phyloP scores from a whole-genome alignment of 2,888 invertebrate genomes.

The Epinotia demarniana region DNA sequence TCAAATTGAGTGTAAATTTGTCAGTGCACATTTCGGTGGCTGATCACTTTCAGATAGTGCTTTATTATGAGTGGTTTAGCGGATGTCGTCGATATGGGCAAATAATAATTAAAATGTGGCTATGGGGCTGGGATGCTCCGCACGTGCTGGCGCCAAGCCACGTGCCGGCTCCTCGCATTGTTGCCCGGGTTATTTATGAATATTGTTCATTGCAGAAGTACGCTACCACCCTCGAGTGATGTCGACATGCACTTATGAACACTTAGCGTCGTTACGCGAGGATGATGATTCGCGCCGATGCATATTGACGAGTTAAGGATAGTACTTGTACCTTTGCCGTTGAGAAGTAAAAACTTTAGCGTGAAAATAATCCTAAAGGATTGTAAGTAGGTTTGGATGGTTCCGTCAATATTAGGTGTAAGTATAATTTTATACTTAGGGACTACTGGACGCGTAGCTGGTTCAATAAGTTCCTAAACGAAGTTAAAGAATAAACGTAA shows the following conservation, averaged over 20 bases:
- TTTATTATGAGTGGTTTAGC: slow-evolving; percentile 37
- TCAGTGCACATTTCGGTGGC: background rate
- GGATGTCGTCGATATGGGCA: slow-evolving; percentile 63
- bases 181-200: slow-evolving; percentile 80
- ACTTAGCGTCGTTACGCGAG: slow-evolving; percentile 53
- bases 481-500: too few species aligned
- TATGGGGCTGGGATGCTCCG: slow-evolving; percentile 51
- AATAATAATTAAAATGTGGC: slow-evolving; percentile 74
- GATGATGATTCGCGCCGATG: slow-evolving; percentile 2
- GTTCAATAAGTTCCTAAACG: too few species aligned
- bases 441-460: too few species aligned
- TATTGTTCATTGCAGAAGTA: slow-evolving; percentile 71
- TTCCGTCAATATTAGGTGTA: too few species aligned
- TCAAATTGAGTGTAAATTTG: background rate
- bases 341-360: background rate
- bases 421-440: too few species aligned
- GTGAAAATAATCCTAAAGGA: too few species aligned
- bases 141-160: slow-evolving; percentile 61
- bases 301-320: background rate
- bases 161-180: slow-evolving; percentile 64
- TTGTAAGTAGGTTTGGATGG: too few species aligned
- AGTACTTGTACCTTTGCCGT: background rate
- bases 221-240: slow-evolving; percentile 60
- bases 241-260: slow-evolving; percentile 66
- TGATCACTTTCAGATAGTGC: slow-evolving; percentile 8